A percentile compares a stretch with the other conserved stretches of the same genome.
Evolutionary conservation across 2,797 vertebrate genomes (phyloP).

Genomic region (Antennarius maculatus): DNA sequence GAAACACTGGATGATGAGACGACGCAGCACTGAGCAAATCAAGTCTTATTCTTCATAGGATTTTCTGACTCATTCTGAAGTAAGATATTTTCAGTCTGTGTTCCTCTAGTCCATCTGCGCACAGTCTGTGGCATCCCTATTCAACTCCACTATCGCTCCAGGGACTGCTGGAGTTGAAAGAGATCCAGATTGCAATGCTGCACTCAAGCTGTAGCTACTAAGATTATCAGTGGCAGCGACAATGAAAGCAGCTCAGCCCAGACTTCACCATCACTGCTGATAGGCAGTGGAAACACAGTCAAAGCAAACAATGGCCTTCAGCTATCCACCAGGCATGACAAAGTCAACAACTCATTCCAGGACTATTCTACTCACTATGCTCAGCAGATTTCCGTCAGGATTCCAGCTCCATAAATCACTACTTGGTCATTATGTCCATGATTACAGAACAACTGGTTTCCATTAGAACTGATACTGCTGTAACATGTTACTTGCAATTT

Average conservation of each 20-base stretch:
- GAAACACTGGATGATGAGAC: neutral
- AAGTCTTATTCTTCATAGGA: constrained; percentile 13
- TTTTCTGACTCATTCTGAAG: constrained; percentile 57
- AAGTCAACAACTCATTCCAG: constrained; percentile 68
- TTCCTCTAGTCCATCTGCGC: constrained; percentile 69
- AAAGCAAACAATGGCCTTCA: constrained; percentile 68
- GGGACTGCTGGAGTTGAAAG: constrained; percentile 59
- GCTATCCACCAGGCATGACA: constrained; percentile 52
- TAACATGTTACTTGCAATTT: neutral
- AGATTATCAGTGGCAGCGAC: constrained; percentile 62
- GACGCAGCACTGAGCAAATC: constrained; percentile 14
- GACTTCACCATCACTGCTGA: constrained; percentile 58
- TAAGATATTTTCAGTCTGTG: constrained; percentile 57
- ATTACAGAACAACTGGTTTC: constrained; percentile 5
- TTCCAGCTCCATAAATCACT: constrained; percentile 30
- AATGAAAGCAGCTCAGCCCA: constrained; percentile 51
- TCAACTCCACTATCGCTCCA: constrained; percentile 44
- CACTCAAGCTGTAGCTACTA: constrained; percentile 48
- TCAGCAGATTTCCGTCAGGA: constrained; percentile 66
- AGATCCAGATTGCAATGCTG: constrained; percentile 55
- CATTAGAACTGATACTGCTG: neutral
- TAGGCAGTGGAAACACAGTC: constrained; percentile 63
- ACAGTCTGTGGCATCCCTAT: constrained; percentile 48
- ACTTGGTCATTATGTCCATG: constrained; percentile 15
- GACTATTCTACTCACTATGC: constrained; percentile 56